These are phyloP conservation scores for Nemurella pictetii DNA, from an alignment of 2,888 invertebrate species.

Conservation along the genomic window DNA sequence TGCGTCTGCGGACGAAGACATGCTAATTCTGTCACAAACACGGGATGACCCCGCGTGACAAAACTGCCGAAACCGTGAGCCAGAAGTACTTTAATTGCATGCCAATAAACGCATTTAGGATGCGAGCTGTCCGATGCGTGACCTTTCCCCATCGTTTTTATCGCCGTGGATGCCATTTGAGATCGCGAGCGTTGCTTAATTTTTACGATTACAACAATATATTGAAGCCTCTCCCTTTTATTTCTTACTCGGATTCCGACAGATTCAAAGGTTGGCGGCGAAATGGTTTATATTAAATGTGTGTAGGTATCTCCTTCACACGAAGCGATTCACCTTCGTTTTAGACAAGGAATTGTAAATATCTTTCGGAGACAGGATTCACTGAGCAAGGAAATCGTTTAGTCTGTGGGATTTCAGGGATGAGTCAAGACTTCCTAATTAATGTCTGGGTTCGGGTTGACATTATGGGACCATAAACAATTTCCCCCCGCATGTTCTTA, in stretches of 20 bases:
- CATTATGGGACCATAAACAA: too few relatives aligned
- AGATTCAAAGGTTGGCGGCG: not conserved
- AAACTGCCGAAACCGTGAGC: not conserved
- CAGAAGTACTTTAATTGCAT: not conserved
- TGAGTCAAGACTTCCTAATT: too few relatives aligned
- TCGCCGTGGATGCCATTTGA: not conserved
- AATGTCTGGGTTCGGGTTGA: too few relatives aligned
- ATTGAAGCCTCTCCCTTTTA: not conserved
- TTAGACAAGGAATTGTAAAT: too few relatives aligned
- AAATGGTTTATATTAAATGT: too few relatives aligned
- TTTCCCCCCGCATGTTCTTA: too few relatives aligned
- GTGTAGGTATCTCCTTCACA: not conserved
- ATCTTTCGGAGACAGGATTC: too few relatives aligned
- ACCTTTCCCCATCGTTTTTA: not conserved
- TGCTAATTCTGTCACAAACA: not conserved
- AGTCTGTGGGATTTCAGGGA: too few relatives aligned
- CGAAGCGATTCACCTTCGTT: not conserved
- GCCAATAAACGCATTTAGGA: not conserved
- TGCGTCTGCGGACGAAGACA: not conserved
- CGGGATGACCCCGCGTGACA: not conserved
- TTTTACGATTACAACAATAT: not conserved
- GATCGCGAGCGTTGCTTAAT: not conserved
- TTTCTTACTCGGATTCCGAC: not conserved
- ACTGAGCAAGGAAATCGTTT: too few relatives aligned
- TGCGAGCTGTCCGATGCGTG: not conserved